phyloP scores from a whole-genome alignment of 2,797 vertebrate species.

The Mus caroli region DNA sequence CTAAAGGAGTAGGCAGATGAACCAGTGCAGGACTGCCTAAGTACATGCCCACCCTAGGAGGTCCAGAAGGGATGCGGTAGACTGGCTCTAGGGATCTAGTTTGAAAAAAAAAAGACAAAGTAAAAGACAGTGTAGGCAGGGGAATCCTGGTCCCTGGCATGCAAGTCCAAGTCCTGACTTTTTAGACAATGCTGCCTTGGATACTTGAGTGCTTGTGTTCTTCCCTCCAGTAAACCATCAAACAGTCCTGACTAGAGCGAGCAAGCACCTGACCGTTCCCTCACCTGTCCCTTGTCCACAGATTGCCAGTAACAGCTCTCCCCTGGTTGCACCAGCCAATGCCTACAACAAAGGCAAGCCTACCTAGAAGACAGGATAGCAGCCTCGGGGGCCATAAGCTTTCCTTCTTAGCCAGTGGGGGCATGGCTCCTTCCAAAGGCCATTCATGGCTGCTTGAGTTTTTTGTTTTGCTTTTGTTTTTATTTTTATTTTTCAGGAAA shows the following conservation, averaged over 20 bases:
- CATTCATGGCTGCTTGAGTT: constrained; percentile 81
- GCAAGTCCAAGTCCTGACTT: background rate
- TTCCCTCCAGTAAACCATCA: background rate
- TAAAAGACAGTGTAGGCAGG: background rate
- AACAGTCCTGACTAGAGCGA: background rate
- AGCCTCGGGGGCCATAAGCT: constrained; percentile 54
- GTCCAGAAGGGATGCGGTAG: background rate
- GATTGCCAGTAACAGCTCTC: constrained; percentile 79
- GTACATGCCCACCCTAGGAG: fast-evolving
- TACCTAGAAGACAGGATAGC: constrained; percentile 61
- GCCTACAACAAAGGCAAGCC: constrained; percentile 38
- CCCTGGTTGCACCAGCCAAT: constrained; percentile 59
- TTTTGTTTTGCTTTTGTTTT: constrained; percentile 85
- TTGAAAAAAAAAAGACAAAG: background rate
- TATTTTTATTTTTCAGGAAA: constrained; percentile 70
- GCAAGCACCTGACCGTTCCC: background rate
- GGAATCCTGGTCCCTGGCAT: background rate
- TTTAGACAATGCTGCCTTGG: background rate
- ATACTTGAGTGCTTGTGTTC: background rate
- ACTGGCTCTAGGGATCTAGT: background rate
- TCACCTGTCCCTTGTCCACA: constrained; percentile 67
- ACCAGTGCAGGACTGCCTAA: background rate
- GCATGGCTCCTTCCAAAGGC: constrained; percentile 79
- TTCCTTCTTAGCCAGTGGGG: constrained; percentile 73
- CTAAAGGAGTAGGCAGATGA: background rate